Evolutionary conservation across 2,888 invertebrate genomes (phyloP), one percentile per base, ranked within the genome.

Genomic region (Ennomos fuscantarius): DNA sequence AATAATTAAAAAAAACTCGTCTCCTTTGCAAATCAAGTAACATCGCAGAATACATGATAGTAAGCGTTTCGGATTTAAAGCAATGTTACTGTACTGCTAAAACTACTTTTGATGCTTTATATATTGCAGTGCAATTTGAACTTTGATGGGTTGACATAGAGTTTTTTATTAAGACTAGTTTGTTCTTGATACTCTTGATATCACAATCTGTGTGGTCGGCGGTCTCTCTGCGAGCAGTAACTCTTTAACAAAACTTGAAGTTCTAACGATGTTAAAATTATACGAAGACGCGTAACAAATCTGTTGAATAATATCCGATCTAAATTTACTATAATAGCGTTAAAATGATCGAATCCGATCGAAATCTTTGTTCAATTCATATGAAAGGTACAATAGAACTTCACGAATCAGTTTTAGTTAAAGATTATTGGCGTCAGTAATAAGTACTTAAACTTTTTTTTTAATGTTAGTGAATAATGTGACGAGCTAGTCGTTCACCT

Each of bases 21-120:
- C 72, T 72, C 61, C 61, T 66, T 62, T 62, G 68, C 70, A 73
- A 78, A 79, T 78, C 72, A 75, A 69, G 65, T 50, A 59, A 54
- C 61, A 5, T 24, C 24, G 6, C 24, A 24, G 24, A 24, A 24
- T 24, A 24, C 24, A 24, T 6, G 6, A 6, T 24, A 24, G 6
- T 24, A 24, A 24, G 24, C 24, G 58, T 74, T 55, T 53, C 60
- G 55, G 59, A 60, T 60, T 76, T 76, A 63, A 64, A 66, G 61
- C 49, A 68, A 68, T 70, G 66, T 68, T 70, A 50, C 53, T 62
- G 64, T 68, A 63, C 54, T 62, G 62, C 44, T 60, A 65, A 58
- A 65, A 63, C 66, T 67, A 65, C 70, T 72, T 24, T 72, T 67
- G 67, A 70, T 73, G 69, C 24, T 72, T 72, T 65, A 69, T 69